These are phyloP conservation scores for Channa argus DNA, from an alignment of 2,113 vertebrate genomes.

Conservation along the genomic window DNA sequence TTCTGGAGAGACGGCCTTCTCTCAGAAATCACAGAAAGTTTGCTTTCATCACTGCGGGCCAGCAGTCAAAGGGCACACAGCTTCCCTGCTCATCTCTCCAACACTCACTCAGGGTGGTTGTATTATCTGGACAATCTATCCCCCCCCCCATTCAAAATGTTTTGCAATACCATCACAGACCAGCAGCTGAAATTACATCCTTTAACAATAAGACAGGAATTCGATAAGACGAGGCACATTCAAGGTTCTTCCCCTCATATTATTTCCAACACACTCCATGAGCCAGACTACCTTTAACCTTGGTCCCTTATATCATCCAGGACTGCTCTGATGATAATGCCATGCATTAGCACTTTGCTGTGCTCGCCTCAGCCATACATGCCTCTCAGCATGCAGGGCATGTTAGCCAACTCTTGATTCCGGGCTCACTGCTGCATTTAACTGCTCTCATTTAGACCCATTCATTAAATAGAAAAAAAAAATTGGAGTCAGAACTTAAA, in stretches of 20 bases:
- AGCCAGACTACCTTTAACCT: conserved; percentile 37
- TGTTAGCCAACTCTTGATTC: conserved; percentile 37
- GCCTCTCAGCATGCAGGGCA: conserved; percentile 48
- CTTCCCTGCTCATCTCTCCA: not conserved
- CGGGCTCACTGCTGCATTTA: conserved; percentile 29
- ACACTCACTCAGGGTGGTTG: not conserved
- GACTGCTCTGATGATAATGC: conserved; percentile 38
- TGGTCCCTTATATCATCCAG: conserved; percentile 22
- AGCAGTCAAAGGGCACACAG: not conserved
- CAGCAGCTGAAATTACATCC: conserved; percentile 25
- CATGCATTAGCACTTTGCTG: conserved; percentile 32
- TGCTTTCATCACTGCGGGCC: not conserved
- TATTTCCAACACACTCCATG: conserved; percentile 13
- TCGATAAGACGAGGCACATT: conserved; percentile 25
- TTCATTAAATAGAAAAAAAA: conserved; percentile 34
- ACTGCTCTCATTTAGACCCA: conserved; percentile 37
- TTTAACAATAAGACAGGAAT: conserved; percentile 11
- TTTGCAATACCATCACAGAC: not conserved
- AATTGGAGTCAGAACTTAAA: conserved; percentile 44
- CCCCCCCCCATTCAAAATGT: not conserved
- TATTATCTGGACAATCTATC: not conserved
- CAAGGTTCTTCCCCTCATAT: conserved; percentile 15
- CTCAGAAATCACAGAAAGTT: no score
- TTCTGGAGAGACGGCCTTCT: no score
- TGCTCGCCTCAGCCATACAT: conserved; percentile 1